Evolutionary conservation across 2,888 invertebrate genomes (phyloP).

Genomic region (Sinodicranocentrus sp.): DNA sequence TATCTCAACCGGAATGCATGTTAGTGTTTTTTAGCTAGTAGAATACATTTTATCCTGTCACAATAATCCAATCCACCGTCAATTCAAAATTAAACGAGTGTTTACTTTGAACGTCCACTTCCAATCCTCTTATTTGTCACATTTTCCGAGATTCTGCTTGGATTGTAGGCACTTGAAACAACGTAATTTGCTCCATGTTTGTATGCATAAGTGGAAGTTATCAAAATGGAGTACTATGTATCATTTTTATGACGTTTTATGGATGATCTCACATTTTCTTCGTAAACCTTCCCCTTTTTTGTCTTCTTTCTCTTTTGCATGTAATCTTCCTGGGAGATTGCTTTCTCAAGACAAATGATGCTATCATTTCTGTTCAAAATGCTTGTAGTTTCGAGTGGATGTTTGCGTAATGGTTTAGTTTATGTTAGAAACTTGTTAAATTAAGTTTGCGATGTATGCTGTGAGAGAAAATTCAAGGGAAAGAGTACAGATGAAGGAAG

Average conservation of each 20-base stretch:
- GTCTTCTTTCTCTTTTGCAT: slow-evolving; percentile 1
- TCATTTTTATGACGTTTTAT: slow-evolving; percentile 44
- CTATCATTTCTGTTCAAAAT: background rate
- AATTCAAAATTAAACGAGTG: background rate
- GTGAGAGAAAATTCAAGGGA: background rate
- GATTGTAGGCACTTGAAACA: too few species aligned
- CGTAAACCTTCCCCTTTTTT: background rate
- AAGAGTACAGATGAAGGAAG: slow-evolving; percentile 11
- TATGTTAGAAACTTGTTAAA: too few species aligned
- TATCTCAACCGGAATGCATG: slow-evolving; percentile 84
- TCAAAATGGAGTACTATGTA: background rate
- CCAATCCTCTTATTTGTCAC: too few species aligned
- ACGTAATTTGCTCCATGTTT: too few species aligned
- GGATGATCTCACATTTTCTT: slow-evolving; percentile 28
- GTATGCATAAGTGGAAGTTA: too few species aligned
- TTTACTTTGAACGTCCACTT: background rate
- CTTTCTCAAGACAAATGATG: slow-evolving; percentile 12
- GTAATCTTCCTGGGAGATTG: background rate
- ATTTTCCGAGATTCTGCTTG: background rate
- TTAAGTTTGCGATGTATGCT: too few species aligned
- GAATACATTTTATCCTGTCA: too few species aligned
- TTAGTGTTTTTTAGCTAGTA: too few species aligned
- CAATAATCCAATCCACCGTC: too few species aligned
- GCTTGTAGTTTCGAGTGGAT: too few species aligned
- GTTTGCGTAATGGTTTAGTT: too few species aligned